Evolutionary conservation across 1,140 invertebrate species (phyloP).

Genomic region (Euura saliciscinereae): DNA sequence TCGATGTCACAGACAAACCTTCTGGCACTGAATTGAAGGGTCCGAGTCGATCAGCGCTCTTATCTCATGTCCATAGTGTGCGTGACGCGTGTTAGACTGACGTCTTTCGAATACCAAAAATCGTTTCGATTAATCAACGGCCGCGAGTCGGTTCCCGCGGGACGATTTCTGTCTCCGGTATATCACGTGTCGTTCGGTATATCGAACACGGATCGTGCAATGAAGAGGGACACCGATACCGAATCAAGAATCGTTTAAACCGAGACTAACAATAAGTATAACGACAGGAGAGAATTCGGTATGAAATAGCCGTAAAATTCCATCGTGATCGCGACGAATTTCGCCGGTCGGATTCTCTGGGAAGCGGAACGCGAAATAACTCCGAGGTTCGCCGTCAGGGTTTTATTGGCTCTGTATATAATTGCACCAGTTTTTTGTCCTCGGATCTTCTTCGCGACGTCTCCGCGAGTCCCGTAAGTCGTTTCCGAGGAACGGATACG

Average conservation of each 20-base stretch:
- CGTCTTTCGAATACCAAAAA: background rate
- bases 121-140: background rate
- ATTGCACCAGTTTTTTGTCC: conserved; percentile 21
- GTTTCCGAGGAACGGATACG: no score
- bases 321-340: no score
- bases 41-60: background rate
- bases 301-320: no score
- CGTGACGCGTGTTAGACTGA: background rate
- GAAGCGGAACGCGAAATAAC: no score
- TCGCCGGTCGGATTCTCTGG: no score
- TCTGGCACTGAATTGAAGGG: background rate
- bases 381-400: no score
- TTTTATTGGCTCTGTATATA: conserved; percentile 10
- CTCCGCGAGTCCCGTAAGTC: no score
- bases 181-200: background rate
- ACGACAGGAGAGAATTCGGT: no score
- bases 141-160: background rate
- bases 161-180: background rate
- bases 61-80: background rate
- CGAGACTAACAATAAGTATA: no score
- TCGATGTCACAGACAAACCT: background rate
- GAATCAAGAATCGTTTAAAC: no score
- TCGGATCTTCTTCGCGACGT: background rate
- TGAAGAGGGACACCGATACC: no score
- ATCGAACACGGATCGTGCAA: no score